Evolutionary conservation across 1,140 invertebrate species (phyloP), one percentile per base, ranked within the genome.

Genomic region (Lucilia cuprina): DNA sequence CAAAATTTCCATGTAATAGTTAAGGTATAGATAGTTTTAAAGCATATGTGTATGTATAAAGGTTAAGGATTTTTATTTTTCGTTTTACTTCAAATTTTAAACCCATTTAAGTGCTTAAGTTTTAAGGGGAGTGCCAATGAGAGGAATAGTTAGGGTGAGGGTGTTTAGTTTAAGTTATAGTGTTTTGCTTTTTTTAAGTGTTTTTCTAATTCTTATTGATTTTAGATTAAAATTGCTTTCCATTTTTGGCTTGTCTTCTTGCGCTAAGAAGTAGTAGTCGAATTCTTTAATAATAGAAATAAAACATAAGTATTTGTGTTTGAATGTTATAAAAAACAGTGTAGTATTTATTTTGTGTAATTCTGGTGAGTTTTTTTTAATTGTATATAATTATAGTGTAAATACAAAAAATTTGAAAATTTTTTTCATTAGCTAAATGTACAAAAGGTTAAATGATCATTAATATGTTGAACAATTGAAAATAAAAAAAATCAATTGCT

Each of bases 11-110:
- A 60, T 60, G 50, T 60, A 60, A 60, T 17, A 60, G 13, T 60
- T 60, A n/a, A 60, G 55, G 55, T 70, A 70, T 70, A 70, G n/a
- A 70, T 70, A 70, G n/a, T 70, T 70, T 70, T 21, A 21, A 70
- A 70, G 65, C 65, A n/a, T n/a, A n/a, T n/a, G n/a, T n/a, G n/a
- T n/a, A n/a, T n/a, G 65, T 70, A 70, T 70, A 70, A 70, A 70
- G 8, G 9, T 21, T 70, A 10, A 14, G 14, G 13, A 4, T 25
- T 70, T 70, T 70, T 21, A 25, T 70, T 41, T 41, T 21, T 10
- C n/a, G 8, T 70, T 70, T 70, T 21, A 70, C 55, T n/a, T 60
- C 14, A 60, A 60, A 60, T 70, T 70, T 70, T 55, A 9, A 70
- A 70, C n/a, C n/a, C 65, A 70, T 70, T 21, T 21, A 21, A 21